Base-by-base conservation (phyloP, 37 sponge, comb jelly and placozoan genomes). In the Crambe crambe region DNA sequence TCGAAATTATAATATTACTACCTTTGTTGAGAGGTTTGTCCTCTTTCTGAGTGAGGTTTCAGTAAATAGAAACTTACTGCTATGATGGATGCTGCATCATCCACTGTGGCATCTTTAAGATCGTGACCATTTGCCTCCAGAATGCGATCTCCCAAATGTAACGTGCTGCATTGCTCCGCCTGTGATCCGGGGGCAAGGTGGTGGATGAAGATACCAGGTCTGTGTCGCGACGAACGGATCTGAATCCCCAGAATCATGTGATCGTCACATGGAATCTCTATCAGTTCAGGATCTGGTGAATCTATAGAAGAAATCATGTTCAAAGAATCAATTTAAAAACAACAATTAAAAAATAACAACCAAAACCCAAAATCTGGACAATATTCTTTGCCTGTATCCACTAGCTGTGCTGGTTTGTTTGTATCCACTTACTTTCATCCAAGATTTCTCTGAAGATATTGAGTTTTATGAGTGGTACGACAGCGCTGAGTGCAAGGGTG, bases 121-220 rank as follows among this genome's bases (percentile, higher is more conserved):
- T 94, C 87, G 30, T 42, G 37, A 0, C 90, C 90, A 43, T 94
- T 89, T 34, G 80, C 86, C 42, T 94, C 94, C 30, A 94, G 81
- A 2, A 94, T 75, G 58, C 87, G 75, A 56, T 94, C 94, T 17
- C 90, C 94, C 17, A 72, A 56, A 37, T 60, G 58, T 4, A 94
- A n/a, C 21, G 34, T 47, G 6, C 76, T 74, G 21, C 61, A 71
- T 57, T 86, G 70, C 47, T 87, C 84, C 0, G 86, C 77, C 36
- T 64, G 65, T 32, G 85, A 83, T 22, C 77, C 83, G 5, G 84
- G 75, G 32, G 72, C 68, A 51, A 94, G 72, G 41, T 82, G 63
- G 63, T 86, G 70, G 29, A 94, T 87, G 68, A 73, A 94, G 41
- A 94, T 72, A 6, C 94, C 94, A 37, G 86, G 80, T 23, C 79